Evolutionary conservation across 2,888 invertebrate genomes (phyloP).

Genomic region (Lithosia quadra): DNA sequence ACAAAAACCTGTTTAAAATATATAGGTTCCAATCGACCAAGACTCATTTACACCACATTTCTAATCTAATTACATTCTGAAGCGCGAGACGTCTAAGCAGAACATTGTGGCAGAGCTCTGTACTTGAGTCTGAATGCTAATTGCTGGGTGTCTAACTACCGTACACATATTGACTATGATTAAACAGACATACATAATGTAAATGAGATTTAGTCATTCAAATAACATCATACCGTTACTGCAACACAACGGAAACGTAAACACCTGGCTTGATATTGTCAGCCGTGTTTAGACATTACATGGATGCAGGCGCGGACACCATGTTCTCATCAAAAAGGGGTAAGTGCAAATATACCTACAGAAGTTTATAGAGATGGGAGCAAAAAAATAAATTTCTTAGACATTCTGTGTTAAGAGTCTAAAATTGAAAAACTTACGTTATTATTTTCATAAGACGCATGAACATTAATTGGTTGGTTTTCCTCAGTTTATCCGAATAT

Average conservation of each 20-base stretch:
- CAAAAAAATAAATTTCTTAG: too few species aligned
- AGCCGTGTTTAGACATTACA: neutral
- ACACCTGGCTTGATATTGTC: constrained; percentile 24
- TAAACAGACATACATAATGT: constrained; percentile 53
- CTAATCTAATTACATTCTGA: constrained; percentile 48
- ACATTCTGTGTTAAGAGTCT: too few species aligned
- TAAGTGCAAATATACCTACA: neutral
- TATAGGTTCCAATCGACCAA: constrained; percentile 47
- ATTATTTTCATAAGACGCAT: neutral
- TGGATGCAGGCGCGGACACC: neutral
- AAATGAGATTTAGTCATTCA: constrained; percentile 53
- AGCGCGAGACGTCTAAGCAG: constrained; percentile 47
- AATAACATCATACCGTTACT: constrained; percentile 32
- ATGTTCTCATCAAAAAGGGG: neutral
- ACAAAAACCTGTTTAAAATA: constrained; percentile 35
- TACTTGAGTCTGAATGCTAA: constrained; percentile 43
- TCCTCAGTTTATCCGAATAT: too few species aligned
- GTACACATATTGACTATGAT: constrained; percentile 42
- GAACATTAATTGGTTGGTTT: neutral
- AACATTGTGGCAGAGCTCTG: constrained; percentile 36
- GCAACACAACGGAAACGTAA: constrained; percentile 33
- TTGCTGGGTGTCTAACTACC: constrained; percentile 41
- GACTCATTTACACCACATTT: constrained; percentile 54
- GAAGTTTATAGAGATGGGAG: too few species aligned
- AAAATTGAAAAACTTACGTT: too few species aligned